These are phyloP conservation scores for Oscheius onirici DNA, from an alignment of 2,888 invertebrate genomes.

Conservation along the genomic window DNA sequence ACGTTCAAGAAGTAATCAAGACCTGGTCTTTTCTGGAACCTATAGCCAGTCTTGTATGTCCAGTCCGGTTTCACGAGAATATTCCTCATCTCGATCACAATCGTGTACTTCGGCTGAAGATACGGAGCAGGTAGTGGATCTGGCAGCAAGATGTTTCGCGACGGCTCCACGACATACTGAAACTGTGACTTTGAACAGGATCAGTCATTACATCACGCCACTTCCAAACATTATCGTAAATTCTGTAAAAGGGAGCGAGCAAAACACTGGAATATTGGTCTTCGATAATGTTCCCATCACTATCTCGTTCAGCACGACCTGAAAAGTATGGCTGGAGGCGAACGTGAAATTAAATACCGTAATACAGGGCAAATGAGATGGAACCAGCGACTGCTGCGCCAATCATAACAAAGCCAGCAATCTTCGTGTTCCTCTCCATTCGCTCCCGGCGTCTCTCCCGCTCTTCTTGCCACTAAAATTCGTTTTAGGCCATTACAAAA, in stretches of 20 bases:
- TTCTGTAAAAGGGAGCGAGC: slow-evolving; percentile 63
- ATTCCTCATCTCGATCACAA: slow-evolving; percentile 94
- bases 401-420: slow-evolving; percentile 46
- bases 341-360: slow-evolving; percentile 45
- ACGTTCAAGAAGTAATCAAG: slow-evolving; percentile 92
- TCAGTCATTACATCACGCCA: slow-evolving; percentile 58
- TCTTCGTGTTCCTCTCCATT: slow-evolving; percentile 60
- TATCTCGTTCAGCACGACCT: slow-evolving; percentile 60
- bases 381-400: slow-evolving; percentile 49
- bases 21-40: slow-evolving; percentile 96
- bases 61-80: slow-evolving; percentile 96
- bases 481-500: neutral
- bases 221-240: slow-evolving; percentile 53
- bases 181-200: neutral
- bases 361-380: slow-evolving; percentile 61
- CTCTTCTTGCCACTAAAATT: slow-evolving; percentile 33
- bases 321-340: neutral
- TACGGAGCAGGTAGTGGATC: slow-evolving; percentile 90
- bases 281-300: slow-evolving; percentile 52
- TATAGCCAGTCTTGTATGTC: slow-evolving; percentile 79
- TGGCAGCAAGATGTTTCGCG: slow-evolving; percentile 89
- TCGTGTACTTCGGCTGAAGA: slow-evolving; percentile 91
- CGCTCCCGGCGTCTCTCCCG: slow-evolving; percentile 54
- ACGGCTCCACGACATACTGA: slow-evolving; percentile 83
- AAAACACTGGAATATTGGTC: slow-evolving; percentile 57